phyloP scores from a whole-genome alignment of 1,140 invertebrate species.

The Armadillidium nasatum region DNA sequence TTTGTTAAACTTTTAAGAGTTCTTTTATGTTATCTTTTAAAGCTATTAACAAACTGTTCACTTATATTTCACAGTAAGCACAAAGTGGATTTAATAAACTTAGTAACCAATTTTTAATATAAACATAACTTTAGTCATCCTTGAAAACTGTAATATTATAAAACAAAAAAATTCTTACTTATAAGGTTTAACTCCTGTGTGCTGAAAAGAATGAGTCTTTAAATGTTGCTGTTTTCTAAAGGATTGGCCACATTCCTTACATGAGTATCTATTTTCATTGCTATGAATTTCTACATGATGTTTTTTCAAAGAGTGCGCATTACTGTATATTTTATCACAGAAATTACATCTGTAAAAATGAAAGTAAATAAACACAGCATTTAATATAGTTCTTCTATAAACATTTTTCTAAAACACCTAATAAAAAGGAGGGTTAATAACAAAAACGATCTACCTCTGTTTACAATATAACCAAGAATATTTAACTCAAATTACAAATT shows the following conservation, averaged over 20 bases:
- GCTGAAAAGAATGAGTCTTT: conserved; percentile 29
- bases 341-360: neutral
- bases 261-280: conserved; percentile 20
- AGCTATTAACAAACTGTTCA: no score
- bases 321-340: neutral
- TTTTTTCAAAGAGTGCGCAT: neutral
- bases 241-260: conserved; percentile 28
- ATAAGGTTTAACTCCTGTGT: conserved; percentile 32
- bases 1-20: no score
- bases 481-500: no score
- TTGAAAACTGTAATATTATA: neutral
- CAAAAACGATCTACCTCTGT: no score
- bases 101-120: neutral
- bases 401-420: no score
- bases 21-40: no score
- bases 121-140: neutral
- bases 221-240: conserved; percentile 41
- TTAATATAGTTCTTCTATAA: no score
- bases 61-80: no score
- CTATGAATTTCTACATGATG: neutral
- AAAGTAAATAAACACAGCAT: no score
- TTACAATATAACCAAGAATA: no score
- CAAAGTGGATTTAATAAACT: neutral
- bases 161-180: conserved; percentile 29
- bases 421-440: no score